Evolutionary conservation across 2,888 invertebrate species (phyloP).

Genomic region (Limnephilus marmoratus): DNA sequence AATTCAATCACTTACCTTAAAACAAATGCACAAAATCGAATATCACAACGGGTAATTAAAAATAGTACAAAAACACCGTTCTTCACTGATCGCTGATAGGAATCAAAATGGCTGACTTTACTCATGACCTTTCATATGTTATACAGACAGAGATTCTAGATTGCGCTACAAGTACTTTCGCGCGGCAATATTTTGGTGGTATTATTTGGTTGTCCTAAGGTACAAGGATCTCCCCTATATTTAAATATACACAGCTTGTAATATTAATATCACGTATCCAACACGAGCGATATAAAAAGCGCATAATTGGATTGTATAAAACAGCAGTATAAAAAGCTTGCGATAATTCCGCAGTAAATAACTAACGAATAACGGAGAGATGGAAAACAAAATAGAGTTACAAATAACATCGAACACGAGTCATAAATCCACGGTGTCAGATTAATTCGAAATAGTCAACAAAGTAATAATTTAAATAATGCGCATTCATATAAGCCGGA

Average conservation of each 20-base stretch:
- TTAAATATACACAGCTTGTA: neutral
- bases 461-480: slow-evolving; percentile 63
- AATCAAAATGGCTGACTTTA: too few relatives aligned
- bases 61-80: too few relatives aligned
- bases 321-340: neutral
- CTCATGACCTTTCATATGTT: too few relatives aligned
- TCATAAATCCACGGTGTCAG: slow-evolving; percentile 61
- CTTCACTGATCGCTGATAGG: too few relatives aligned
- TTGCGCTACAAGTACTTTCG: too few relatives aligned
- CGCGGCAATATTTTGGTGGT: too few relatives aligned
- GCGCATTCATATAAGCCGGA: slow-evolving; percentile 58
- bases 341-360: slow-evolving; percentile 60
- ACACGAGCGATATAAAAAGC: neutral
- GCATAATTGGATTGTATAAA: slow-evolving; percentile 30
- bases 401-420: slow-evolving; percentile 60
- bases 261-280: neutral
- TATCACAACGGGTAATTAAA: too few relatives aligned
- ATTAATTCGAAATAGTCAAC: slow-evolving; percentile 65
- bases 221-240: neutral
- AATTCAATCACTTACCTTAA: too few relatives aligned
- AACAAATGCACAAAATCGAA: too few relatives aligned
- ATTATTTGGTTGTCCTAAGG: too few relatives aligned
- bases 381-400: slow-evolving; percentile 60
- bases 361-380: slow-evolving; percentile 36
- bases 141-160: too few relatives aligned